Conservation (phyloP, 2,113 vertebrate species). For the Sinocyclocheilus anophthalmus region DNA sequence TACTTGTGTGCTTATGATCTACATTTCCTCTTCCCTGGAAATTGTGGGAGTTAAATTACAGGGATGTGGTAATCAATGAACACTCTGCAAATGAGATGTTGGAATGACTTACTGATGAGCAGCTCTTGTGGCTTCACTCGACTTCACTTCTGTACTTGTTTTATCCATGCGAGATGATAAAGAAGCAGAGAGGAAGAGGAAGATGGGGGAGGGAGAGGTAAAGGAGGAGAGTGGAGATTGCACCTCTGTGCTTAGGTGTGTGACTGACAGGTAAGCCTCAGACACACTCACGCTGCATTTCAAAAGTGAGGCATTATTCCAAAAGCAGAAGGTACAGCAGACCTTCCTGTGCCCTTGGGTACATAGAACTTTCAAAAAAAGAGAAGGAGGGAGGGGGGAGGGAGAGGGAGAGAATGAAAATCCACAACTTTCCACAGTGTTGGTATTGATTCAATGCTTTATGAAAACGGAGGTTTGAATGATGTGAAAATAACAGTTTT, state of each 20-base stretch:
- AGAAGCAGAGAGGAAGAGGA: neutral
- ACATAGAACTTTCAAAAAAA: conserved; percentile 28
- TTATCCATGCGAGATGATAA: neutral
- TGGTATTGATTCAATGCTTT: conserved; percentile 51
- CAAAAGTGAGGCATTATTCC: conserved; percentile 47
- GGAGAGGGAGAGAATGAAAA: conserved; percentile 7
- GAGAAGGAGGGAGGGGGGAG: neutral
- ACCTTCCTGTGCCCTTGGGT: conserved; percentile 47
- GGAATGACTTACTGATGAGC: neutral
- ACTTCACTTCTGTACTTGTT: conserved; percentile 5
- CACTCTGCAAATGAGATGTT: conserved; percentile 4
- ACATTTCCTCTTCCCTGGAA: neutral
- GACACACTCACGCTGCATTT: conserved; percentile 40
- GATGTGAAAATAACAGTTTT: conserved; percentile 41
- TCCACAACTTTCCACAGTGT: conserved; percentile 38
- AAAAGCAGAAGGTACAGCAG: conserved; percentile 33
- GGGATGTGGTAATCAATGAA: conserved; percentile 5
- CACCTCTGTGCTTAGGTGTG: conserved; percentile 29
- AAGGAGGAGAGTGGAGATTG: neutral
- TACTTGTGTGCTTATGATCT: neutral
- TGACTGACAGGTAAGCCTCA: conserved; percentile 50
- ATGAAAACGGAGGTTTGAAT: conserved; percentile 45
- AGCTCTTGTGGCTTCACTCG: neutral
- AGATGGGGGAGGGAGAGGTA: neutral
- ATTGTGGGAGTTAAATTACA: conserved; percentile 4